A percentile compares a stretch with the other conserved stretches of the same genome.
Conservation (phyloP, 2,797 vertebrate genomes). For the Halcyon chelicuti region DNA sequence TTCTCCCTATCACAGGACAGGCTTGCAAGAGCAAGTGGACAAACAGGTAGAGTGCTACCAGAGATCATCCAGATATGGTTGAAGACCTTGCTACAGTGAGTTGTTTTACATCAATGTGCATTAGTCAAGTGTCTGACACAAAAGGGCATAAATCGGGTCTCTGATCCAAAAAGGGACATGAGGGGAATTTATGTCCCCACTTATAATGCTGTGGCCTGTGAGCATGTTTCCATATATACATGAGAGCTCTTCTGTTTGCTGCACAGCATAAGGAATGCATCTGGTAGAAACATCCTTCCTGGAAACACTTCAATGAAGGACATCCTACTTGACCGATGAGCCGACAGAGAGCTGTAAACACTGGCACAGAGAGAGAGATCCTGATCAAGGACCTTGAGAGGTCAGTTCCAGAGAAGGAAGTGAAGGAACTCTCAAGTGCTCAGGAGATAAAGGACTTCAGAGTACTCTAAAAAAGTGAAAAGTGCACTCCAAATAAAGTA, state of each 20-base stretch:
- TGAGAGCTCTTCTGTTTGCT: background rate
- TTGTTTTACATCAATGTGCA: background rate
- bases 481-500: background rate
- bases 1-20: background rate
- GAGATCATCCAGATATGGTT: background rate
- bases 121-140: background rate
- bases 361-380: background rate
- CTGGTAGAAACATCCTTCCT: slow-evolving; percentile 2
- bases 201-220: background rate
- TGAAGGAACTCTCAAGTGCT: background rate
- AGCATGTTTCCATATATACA: background rate
- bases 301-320: slow-evolving; percentile 37
- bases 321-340: background rate
- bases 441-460: background rate
- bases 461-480: background rate
- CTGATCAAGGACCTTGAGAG: background rate
- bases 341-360: background rate
- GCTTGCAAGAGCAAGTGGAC: background rate
- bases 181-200: background rate
- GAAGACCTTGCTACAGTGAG: background rate
- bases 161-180: background rate
- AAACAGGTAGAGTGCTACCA: background rate
- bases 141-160: background rate
- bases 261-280: background rate
- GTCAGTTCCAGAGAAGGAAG: background rate